Evolutionary conservation across 2,888 invertebrate genomes (phyloP), one percentile per base, ranked within the genome.

Genomic region (Lymantria monacha): DNA sequence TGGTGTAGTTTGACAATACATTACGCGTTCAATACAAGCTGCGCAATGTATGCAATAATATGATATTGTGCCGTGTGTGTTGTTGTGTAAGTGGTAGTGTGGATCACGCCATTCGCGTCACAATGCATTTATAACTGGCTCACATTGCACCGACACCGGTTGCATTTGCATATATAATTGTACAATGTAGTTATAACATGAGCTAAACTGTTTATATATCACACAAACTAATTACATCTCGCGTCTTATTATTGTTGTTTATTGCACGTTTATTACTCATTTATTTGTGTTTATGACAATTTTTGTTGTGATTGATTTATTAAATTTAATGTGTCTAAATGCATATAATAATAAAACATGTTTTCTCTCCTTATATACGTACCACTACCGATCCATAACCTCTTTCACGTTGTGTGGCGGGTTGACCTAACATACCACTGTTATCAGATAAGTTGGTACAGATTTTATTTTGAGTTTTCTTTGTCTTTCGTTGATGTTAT

Each of bases 51-150:
- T 46, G 31, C 9, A 36, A 46, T 37, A 7, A 31, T 9, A 13
- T 42, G 14, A 13, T 46, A 5, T 15, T 47, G n/a, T 38, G 42
- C 12, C 14, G 40, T n/a, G n/a, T 2, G 38, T 33, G 15, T 11
- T 7, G 9, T 36, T 7, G 14, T 42, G 42, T 38, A 22, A 42
- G 14, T 66, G 54, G 62, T 67, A 49, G 41, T 44, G 51, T 57
- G 57, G 51, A 58, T 79, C 81, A 81, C 81, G 81, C 81, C 79
- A 82, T 58, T 57, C 49, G 59, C 76, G 73, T 72, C 71, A 75
- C 48, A 42, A 59, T 69, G 48, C 59, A 49, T 50, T 37, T 62
- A 55, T 71, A 60, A 61, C 55, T 65, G 53, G 61, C 65, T 61
- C 61, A 69, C 63, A 46, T 51, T 54, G 53, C 57, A 63, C 5